Evolutionary conservation across 2,888 invertebrate species (phyloP), one percentile per base, ranked within the genome.

Genomic region (Euzophera pinguis): DNA sequence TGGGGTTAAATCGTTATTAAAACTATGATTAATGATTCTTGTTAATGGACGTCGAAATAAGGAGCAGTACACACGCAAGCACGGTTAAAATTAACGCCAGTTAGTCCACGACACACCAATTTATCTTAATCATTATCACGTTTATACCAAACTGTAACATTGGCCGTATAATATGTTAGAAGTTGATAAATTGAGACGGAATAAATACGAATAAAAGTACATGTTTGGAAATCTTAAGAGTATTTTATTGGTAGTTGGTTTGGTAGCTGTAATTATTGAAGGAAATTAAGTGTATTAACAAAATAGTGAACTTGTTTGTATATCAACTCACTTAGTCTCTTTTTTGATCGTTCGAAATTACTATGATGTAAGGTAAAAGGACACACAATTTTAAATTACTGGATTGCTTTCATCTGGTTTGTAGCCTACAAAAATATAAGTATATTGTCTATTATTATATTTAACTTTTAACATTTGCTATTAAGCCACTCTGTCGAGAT

Each of bases 1-100:
- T 81, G 84, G 89, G 87, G 88, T 88, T 90, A 89, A 89, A 87
- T 87, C 85, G 82, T 89, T 89, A 88, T 89, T 89, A 89, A 89
- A 87, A 89, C 86, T 88, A 87, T 89, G 90, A 90, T 90, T 87
- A 89, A 90, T 90, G 84, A 72, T 75, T 65, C 62, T 62, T 74
- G 80, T 83, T 88, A 87, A 88, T 89, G 85, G 82, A 80, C 79
- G 75, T 69, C 76, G 86, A 87, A 87, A 86, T 88, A 88, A 84
- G 86, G 83, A 83, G 78, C 75, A 77, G 79, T 72, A 81, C 77
- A 73, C 81, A 84, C 78, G 83, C 81, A 81, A 81, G 78, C 67
- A 68, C 69, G 81, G 76, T 82, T 75, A 74, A 81, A 84, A 81
- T 81, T 81, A 81, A 78, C 74, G 71, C 68, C 73, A 75, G 82